Evolutionary conservation across 1,140 invertebrate species (phyloP), one percentile per base, ranked within the genome.

Genomic region (Kradibia gibbosae): DNA sequence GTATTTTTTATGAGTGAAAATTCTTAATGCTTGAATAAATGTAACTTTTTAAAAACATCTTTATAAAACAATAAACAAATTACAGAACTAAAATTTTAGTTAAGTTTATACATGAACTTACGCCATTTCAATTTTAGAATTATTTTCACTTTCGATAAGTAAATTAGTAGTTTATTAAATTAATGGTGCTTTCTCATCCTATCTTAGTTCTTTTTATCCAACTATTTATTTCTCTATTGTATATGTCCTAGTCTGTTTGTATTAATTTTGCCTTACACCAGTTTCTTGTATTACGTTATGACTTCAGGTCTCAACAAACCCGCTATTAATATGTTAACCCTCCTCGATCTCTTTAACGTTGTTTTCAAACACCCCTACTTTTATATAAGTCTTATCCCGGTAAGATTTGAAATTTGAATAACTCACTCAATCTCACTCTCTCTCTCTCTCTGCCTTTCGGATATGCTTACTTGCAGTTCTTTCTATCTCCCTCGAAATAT

Each of bases 321-420:
- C 72, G 82, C 42, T 87, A 90, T 90, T 90, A 90, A 89, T 89
- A 87, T 86, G 84, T 86, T 53, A 84, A 76, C 87, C 85, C 86
- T 82, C 85, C 86, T 85, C 84, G 88, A 85, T 87, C 86, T 74
- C 48, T 81, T 75, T 28, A 20, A 3, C 60, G 22, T 45, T 3
- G 8, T 22, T 20, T 42, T 48, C 71, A 17, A 1, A n/a, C 48
- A 36, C 77, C 78, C 78, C 50, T 86, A 84, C 86, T 85, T 89
- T 89, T 87, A 87, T 86, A 86, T 86, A 89, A 89, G 87, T 80
- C 84, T 83, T 80, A 83, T 81, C 82, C 79, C 36, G 55, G 79
- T 75, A 76, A 83, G 85, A 87, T 86, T 86, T 87, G 83, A 83
- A 79, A 81, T 82, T 70, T 83, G 31, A 67, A 8, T 39, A 15